Conservation (phyloP, 2,888 invertebrate species). For the Ophion obscuratus region DNA sequence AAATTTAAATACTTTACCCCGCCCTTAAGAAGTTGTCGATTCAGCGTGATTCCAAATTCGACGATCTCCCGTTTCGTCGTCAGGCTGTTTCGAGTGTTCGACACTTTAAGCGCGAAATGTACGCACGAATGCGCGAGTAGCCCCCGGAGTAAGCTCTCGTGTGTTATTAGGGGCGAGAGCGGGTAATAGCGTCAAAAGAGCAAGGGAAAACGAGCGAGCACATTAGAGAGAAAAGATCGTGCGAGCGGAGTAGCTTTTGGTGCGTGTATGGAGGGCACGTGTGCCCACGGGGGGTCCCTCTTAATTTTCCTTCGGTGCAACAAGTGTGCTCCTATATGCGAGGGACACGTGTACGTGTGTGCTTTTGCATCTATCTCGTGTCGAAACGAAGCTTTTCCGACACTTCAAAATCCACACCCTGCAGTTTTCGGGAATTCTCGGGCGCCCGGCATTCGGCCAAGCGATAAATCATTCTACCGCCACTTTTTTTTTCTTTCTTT, state of each 20-base stretch:
- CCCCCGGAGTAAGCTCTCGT: neutral
- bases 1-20: too few relatives aligned
- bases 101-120: conserved; percentile 32
- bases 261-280: conserved; percentile 78
- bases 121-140: conserved; percentile 33
- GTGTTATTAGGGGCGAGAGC: conserved; percentile 51
- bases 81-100: conserved; percentile 34
- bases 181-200: conserved; percentile 53
- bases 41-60: conserved; percentile 19
- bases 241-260: conserved; percentile 53
- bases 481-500: conserved; percentile 5
- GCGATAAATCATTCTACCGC: conserved; percentile 71
- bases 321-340: conserved; percentile 76
- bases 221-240: conserved; percentile 32
- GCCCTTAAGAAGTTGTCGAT: conserved; percentile 16
- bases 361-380: conserved; percentile 51
- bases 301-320: conserved; percentile 78
- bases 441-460: conserved; percentile 45
- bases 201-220: conserved; percentile 42
- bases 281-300: conserved; percentile 78
- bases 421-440: conserved; percentile 53
- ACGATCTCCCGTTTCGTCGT: conserved; percentile 41
- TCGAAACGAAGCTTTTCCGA: conserved; percentile 29
- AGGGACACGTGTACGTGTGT: conserved; percentile 71
- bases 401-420: conserved; percentile 10